These are phyloP conservation scores for Carollia perspicillata DNA, from an alignment of 2,113 vertebrate species.

Conservation along the genomic window DNA sequence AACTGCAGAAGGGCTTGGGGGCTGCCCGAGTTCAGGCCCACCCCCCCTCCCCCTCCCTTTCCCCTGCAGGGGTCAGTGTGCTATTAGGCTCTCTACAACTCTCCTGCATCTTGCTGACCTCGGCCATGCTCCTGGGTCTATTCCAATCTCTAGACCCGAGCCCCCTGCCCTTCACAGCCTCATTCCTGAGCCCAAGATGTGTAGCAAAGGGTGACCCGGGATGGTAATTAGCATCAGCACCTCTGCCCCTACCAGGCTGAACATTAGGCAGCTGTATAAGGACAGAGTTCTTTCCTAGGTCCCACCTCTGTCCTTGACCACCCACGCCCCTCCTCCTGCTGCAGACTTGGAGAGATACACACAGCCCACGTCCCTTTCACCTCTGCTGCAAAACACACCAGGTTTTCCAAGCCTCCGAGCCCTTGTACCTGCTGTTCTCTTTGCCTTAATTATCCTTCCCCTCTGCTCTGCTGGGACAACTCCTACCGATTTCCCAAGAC, in stretches of 20 bases:
- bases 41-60: rapidly evolving
- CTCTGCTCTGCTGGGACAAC: not conserved
- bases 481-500: not conserved
- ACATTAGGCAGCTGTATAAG: not conserved
- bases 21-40: not conserved
- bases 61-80: not conserved
- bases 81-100: rapidly evolving
- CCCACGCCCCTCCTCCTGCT: not conserved
- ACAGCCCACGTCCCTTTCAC: rapidly evolving
- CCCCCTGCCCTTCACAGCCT: not conserved
- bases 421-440: not conserved
- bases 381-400: no score
- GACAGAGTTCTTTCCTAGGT: not conserved
- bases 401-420: not conserved
- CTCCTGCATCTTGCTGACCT: not conserved
- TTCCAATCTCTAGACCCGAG: not conserved
- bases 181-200: not conserved
- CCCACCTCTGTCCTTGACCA: not conserved
- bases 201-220: not conserved
- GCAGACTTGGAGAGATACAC: not conserved
- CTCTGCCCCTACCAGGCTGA: not conserved
- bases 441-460: not conserved
- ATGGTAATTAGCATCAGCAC: no score
- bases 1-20: not conserved
- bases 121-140: not conserved